Conservation (phyloP, 2,113 vertebrate genomes). For the Sclerurus mexicanus region DNA sequence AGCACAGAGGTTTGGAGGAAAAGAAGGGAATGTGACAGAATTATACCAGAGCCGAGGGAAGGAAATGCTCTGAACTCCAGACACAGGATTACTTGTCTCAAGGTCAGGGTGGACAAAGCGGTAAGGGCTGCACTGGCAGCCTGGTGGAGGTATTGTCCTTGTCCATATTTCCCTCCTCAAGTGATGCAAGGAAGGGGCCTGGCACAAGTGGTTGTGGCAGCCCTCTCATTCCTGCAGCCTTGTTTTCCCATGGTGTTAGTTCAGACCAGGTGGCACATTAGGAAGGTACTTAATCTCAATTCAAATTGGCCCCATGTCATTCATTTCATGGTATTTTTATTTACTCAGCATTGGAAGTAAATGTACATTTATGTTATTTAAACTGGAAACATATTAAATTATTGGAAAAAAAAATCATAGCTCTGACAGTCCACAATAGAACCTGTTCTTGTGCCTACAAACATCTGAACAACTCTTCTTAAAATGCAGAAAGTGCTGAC, state of each 20-base stretch:
- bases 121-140: no score
- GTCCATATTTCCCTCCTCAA: not conserved
- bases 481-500: not conserved
- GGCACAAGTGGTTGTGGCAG: not conserved
- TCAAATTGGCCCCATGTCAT: not conserved
- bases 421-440: not conserved
- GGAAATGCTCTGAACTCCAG: no score
- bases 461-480: not conserved
- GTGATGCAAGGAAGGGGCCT: not conserved
- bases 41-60: no score
- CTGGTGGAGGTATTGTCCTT: not conserved
- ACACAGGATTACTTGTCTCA: no score
- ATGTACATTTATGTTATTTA: not conserved
- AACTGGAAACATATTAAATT: not conserved
- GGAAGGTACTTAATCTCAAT: not conserved
- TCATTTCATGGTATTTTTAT: not conserved
- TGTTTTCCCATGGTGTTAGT: not conserved
- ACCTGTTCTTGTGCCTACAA: not conserved
- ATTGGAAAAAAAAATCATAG: not conserved
- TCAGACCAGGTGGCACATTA: not conserved
- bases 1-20: no score
- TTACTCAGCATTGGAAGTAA: not conserved
- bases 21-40: no score
- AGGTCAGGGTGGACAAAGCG: no score
- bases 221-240: not conserved